A percentile compares a stretch with the other conserved stretches of the same genome.
phyloP scores from a whole-genome alignment of 2,888 invertebrate genomes.

The Campopleginae sp. region DNA sequence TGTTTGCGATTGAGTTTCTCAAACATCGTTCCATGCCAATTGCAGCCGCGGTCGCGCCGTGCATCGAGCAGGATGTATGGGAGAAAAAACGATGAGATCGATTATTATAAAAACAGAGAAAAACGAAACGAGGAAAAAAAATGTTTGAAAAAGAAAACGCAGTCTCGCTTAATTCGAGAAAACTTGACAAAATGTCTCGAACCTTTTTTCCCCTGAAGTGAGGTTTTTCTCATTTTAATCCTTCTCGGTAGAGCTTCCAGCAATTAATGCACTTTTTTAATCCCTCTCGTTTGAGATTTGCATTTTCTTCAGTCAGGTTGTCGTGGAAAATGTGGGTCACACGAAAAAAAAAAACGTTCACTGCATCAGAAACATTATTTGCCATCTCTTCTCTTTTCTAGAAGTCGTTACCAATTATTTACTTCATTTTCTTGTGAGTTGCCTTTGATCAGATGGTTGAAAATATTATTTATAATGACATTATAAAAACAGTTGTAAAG shows the following conservation, averaged over 20 bases:
- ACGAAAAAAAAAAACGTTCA: background rate
- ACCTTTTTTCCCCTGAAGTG: background rate
- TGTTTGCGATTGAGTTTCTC: conserved; percentile 1
- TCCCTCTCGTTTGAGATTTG: background rate
- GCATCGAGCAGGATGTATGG: background rate
- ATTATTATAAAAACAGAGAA: background rate
- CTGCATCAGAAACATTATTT: background rate
- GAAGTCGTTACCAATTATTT: background rate
- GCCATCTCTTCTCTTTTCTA: background rate
- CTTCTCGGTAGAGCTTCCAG: background rate
- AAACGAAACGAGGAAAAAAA: background rate
- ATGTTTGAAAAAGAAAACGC: background rate
- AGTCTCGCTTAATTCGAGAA: background rate
- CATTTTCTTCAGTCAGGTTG: background rate
- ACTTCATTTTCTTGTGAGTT: background rate
- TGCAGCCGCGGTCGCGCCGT: background rate
- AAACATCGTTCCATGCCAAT: background rate
- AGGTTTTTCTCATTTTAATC: background rate
- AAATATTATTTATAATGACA: background rate
- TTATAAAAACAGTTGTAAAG: background rate
- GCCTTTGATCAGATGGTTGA: background rate
- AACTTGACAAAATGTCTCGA: background rate
- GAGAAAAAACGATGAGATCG: background rate
- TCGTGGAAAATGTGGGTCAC: background rate
- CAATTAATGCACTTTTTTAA: conserved; percentile 9